A percentile compares a stretch with the other conserved stretches of the same genome.
Evolutionary conservation across 2,797 vertebrate species (phyloP).

Genomic region (Anguilla pacifica): DNA sequence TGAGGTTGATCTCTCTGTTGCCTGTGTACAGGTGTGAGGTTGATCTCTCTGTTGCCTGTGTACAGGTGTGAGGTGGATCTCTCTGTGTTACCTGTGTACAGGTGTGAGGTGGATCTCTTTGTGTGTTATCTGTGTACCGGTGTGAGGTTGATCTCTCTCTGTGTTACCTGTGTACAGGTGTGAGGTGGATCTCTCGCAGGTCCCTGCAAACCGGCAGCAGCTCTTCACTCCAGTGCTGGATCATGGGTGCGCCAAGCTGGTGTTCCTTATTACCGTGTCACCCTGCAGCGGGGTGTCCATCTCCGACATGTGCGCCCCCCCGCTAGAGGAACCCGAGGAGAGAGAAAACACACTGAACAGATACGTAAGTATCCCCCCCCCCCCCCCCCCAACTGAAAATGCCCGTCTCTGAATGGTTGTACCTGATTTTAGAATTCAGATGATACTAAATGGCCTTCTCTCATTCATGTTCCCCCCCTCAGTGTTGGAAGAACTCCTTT

Average conservation of each 20-base stretch:
- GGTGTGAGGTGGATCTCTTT: constrained; percentile 83
- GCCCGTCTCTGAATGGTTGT: not conserved
- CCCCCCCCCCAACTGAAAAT: too few species aligned
- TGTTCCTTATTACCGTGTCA: constrained; percentile 78
- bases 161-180: constrained; percentile 53
- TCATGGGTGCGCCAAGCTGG: constrained; percentile 66
- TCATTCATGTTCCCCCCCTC: constrained; percentile 36
- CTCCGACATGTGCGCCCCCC: constrained; percentile 83
- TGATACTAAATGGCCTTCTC: not conserved
- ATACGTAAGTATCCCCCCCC: constrained; percentile 76
- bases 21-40: constrained; percentile 69
- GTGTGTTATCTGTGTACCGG: not conserved
- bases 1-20: constrained; percentile 11
- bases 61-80: constrained; percentile 67
- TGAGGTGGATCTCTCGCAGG: constrained; percentile 77
- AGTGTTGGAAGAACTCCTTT: constrained; percentile 82
- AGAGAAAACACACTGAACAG: constrained; percentile 74
- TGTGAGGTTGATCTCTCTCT: constrained; percentile 17
- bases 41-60: constrained; percentile 14
- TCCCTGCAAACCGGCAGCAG: constrained; percentile 70
- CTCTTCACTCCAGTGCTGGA: constrained; percentile 73
- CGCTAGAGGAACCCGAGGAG: constrained; percentile 77
- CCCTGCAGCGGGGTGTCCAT: constrained; percentile 81
- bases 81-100: constrained; percentile 53
- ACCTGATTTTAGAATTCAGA: not conserved